A percentile compares a stretch with the other conserved stretches of the same genome.
Conservation (phyloP, 2,797 vertebrate species). For the Falco columbarius region DNA sequence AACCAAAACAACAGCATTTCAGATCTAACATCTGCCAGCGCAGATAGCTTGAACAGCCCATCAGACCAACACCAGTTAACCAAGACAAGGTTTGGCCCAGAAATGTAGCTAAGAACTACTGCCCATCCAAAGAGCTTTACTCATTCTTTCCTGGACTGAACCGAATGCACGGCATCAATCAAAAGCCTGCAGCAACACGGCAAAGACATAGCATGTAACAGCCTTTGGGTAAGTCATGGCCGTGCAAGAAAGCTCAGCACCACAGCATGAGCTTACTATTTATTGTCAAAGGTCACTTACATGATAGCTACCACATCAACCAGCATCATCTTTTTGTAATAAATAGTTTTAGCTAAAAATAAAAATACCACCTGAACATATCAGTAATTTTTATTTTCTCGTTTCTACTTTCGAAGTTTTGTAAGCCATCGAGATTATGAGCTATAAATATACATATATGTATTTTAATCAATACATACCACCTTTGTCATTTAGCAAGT, state of each 20-base stretch:
- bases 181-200: neutral
- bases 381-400: neutral
- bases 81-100: neutral
- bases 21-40: neutral
- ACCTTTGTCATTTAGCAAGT: neutral
- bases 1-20: neutral
- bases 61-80: neutral
- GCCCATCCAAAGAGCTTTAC: neutral
- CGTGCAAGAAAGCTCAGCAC: neutral
- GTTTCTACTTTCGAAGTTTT: neutral
- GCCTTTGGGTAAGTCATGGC: neutral
- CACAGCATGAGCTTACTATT: rapidly evolving
- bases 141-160: neutral
- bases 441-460: neutral
- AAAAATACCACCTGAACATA: neutral
- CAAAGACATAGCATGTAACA: rapidly evolving
- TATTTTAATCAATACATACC: neutral
- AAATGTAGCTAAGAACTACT: neutral
- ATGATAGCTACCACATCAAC: neutral
- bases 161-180: rapidly evolving
- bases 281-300: neutral
- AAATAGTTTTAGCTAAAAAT: neutral
- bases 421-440: neutral
- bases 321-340: neutral
- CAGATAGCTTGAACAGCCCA: neutral